These are phyloP conservation scores for Trichogramma evanescens DNA, from an alignment of 2,888 invertebrate genomes.

Conservation along the genomic window DNA sequence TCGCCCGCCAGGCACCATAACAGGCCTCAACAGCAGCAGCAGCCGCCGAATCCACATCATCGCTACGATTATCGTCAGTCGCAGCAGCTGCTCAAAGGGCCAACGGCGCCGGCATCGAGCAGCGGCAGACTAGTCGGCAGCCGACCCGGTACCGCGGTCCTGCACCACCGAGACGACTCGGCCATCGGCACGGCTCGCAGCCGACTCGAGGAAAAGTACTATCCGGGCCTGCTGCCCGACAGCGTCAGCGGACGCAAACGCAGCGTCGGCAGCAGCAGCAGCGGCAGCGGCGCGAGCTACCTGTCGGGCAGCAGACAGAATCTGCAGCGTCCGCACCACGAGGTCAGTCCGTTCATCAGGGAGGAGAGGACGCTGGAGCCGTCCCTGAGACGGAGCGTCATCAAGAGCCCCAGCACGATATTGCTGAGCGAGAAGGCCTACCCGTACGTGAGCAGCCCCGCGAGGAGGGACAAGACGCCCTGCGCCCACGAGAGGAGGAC, in stretches of 20 bases:
- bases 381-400: constrained; percentile 48
- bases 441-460: constrained; percentile 50
- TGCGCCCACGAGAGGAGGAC: constrained; percentile 19
- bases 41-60: not conserved
- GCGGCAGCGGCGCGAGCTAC: constrained; percentile 61
- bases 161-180: not conserved
- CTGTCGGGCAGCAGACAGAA: constrained; percentile 44
- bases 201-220: not conserved
- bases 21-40: constrained; percentile 7
- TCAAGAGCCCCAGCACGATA: constrained; percentile 61
- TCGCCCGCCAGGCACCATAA: constrained; percentile 16
- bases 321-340: constrained; percentile 29
- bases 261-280: constrained; percentile 58
- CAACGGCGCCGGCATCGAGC: not conserved
- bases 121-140: not conserved
- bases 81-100: not conserved
- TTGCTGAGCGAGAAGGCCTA: constrained; percentile 64
- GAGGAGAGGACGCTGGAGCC: constrained; percentile 66
- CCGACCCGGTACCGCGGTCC: not conserved
- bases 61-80: not conserved
- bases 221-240: not conserved
- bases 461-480: constrained; percentile 58
- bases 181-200: not conserved
- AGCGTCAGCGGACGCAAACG: constrained; percentile 53
- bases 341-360: constrained; percentile 36